phyloP scores from a whole-genome alignment of 2,113 vertebrate genomes.

The Crotalus tigris region DNA sequence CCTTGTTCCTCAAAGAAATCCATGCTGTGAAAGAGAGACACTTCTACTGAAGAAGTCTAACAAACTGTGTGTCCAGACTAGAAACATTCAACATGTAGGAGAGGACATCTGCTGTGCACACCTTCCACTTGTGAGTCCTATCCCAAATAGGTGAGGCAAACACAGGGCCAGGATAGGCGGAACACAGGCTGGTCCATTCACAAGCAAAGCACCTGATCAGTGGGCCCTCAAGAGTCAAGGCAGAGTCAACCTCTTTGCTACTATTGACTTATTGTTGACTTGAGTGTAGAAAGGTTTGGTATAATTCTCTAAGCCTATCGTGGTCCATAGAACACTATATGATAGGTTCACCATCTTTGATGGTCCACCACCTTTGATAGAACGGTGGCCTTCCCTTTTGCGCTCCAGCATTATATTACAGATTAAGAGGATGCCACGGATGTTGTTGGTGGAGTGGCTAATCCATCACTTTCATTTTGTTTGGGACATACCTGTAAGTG shows the following conservation, averaged over 20 bases:
- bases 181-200: constrained; percentile 48
- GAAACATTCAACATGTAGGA: constrained; percentile 48
- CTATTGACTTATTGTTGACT: not conserved
- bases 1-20: constrained; percentile 75
- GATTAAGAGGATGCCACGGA: not conserved
- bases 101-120: constrained; percentile 22
- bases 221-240: not conserved
- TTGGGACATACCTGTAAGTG: not conserved
- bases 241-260: not conserved
- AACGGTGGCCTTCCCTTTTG: not conserved
- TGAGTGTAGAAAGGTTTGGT: not conserved
- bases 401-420: not conserved
- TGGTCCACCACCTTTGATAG: no score
- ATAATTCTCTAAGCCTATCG: not conserved
- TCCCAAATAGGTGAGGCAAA: constrained; percentile 52
- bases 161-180: constrained; percentile 50
- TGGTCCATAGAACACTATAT: no score
- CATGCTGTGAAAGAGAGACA: constrained; percentile 88
- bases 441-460: no score
- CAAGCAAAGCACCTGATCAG: not conserved
- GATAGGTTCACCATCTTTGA: not conserved
- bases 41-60: constrained; percentile 67
- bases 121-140: not conserved
- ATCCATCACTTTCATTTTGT: not conserved
- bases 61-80: constrained; percentile 35